Percentiles rank a stretch among this genome's conserved stretches.
phyloP scores from a whole-genome alignment of 2,888 invertebrate species.

The Chamaedrilus cognettii region DNA sequence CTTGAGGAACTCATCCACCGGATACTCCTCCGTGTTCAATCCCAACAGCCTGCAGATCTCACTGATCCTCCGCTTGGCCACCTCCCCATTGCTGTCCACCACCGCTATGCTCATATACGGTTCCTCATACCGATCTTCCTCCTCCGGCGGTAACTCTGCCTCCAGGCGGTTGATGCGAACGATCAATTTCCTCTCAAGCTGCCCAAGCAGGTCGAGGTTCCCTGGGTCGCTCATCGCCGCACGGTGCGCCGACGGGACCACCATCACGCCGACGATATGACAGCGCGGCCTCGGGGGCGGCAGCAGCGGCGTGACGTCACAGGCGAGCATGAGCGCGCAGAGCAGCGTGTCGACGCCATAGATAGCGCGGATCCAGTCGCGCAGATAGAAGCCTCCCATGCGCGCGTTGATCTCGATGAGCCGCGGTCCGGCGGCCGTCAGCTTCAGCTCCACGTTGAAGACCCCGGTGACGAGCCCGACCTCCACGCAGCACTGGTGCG shows the following conservation, averaged over 20 bases:
- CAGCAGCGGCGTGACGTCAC: constrained; percentile 1
- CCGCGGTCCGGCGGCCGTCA: background rate
- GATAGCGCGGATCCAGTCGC: constrained; percentile 4
- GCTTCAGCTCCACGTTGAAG: constrained; percentile 7
- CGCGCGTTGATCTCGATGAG: constrained; percentile 1
- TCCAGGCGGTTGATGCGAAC: background rate
- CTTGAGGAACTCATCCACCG: background rate
- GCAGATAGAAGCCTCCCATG: constrained; percentile 5
- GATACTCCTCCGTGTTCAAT: background rate
- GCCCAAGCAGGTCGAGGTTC: background rate
- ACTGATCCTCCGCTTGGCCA: background rate
- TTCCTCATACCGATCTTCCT: background rate
- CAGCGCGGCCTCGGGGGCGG: background rate
- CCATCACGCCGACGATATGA: constrained; percentile 1
- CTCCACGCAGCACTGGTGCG: constrained; percentile 1
- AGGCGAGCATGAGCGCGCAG: background rate
- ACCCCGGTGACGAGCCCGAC: constrained; percentile 3
- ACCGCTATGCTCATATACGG: background rate
- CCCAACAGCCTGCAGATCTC: background rate
- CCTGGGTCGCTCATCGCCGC: background rate
- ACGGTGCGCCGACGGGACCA: background rate
- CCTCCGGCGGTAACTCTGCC: background rate
- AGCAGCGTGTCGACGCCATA: constrained; percentile 3
- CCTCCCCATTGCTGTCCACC: background rate
- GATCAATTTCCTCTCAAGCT: background rate